A percentile compares a stretch with the other conserved stretches of the same genome.
Evolutionary conservation across 37 sponge, comb jelly and placozoan genomes (phyloP).

Genomic region (Lycopodina hypogea): DNA sequence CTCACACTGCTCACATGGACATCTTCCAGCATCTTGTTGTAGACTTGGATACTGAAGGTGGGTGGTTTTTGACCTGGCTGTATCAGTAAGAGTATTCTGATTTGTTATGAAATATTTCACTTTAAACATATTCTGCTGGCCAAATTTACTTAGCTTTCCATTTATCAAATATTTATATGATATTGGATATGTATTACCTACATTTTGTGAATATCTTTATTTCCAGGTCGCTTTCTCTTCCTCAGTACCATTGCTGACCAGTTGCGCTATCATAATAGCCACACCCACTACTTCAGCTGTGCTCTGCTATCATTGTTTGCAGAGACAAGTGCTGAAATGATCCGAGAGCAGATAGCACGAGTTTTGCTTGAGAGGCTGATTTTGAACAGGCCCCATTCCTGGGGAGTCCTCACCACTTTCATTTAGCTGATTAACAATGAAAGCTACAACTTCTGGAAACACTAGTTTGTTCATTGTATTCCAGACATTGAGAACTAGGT

Average conservation of each 20-base stretch:
- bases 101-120: too few species aligned
- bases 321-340: conserved; percentile 89
- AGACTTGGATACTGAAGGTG: conserved; percentile 96
- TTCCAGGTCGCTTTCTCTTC: conserved; percentile 94
- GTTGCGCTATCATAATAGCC: conserved; percentile 96
- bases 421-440: conserved; percentile 97
- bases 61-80: conserved; percentile 12
- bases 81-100: neutral
- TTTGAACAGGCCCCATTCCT: conserved; percentile 97
- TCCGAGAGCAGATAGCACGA: conserved; percentile 98
- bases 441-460: conserved; percentile 96
- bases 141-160: neutral
- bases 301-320: conserved; percentile 91
- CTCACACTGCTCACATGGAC: conserved; percentile 95
- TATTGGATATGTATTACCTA: neutral
- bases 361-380: conserved; percentile 96
- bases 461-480: conserved; percentile 98
- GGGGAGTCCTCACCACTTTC: conserved; percentile 99
- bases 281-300: conserved; percentile 99
- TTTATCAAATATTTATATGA: too few species aligned
- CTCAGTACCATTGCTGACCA: conserved; percentile 98
- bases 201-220: too few species aligned
- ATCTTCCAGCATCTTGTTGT: conserved; percentile 92
- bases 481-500: conserved; percentile 97
- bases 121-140: too few species aligned